Percentiles rank a stretch among this genome's conserved stretches.
Evolutionary conservation across 2,888 invertebrate genomes (phyloP).

Genomic region (Andricus curvator): DNA sequence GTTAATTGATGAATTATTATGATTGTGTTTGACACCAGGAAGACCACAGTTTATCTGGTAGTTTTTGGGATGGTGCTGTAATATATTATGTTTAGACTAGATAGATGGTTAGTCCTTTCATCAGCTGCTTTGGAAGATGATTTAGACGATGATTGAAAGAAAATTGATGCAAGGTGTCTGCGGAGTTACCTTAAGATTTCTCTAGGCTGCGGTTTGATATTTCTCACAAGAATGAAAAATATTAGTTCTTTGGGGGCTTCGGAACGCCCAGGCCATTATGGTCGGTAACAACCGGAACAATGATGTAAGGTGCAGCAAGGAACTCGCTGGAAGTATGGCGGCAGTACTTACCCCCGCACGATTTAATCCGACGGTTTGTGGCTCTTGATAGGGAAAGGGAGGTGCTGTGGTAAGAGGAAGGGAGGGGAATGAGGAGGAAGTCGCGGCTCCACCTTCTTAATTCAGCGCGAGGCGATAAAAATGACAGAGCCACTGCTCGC

Average conservation of each 20-base stretch:
- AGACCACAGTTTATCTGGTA: not conserved
- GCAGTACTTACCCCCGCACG: conserved; percentile 19
- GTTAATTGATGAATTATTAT: too few relatives aligned
- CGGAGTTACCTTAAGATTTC: too few relatives aligned
- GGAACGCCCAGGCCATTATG: conserved; percentile 46
- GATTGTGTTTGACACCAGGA: too few relatives aligned
- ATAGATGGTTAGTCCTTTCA: not conserved
- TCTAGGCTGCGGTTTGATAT: too few relatives aligned
- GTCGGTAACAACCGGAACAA: conserved; percentile 51
- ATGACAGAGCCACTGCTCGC: conserved; percentile 77
- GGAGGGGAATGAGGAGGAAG: conserved; percentile 55
- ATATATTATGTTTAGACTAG: not conserved
- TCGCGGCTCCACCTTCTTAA: conserved; percentile 75
- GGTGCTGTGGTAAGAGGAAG: conserved; percentile 39
- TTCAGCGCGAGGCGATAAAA: conserved; percentile 77
- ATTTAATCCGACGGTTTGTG: conserved; percentile 28
- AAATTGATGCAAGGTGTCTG: too few relatives aligned
- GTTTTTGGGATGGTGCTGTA: not conserved
- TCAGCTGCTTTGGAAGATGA: not conserved
- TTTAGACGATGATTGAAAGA: too few relatives aligned
- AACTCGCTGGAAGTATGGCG: conserved; percentile 11
- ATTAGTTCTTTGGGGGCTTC: not conserved
- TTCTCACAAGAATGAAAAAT: too few relatives aligned
- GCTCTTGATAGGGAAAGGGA: conserved; percentile 19
- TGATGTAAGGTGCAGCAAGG: conserved; percentile 46